Evolutionary conservation across 2,113 vertebrate genomes (phyloP).

Genomic region (Pionites leucogaster): DNA sequence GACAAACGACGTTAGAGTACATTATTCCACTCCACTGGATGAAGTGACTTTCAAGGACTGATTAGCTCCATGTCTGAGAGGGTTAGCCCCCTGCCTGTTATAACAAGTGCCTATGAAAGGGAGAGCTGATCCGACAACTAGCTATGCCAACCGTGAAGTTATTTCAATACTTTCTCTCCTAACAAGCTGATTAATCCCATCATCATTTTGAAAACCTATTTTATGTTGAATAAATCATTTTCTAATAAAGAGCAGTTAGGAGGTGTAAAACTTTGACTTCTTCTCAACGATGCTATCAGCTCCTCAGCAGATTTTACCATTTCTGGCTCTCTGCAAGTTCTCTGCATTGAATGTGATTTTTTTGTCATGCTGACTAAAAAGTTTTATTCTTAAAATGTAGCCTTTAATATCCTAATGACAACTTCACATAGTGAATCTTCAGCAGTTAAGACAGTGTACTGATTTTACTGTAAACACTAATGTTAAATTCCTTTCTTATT

Average conservation of each 20-base stretch:
- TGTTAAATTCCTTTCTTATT: not conserved
- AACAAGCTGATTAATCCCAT: constrained; percentile 67
- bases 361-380: not conserved
- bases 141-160: constrained; percentile 65
- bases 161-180: constrained; percentile 64
- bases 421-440: not conserved
- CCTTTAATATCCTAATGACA: not conserved
- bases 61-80: constrained; percentile 73
- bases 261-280: constrained; percentile 61
- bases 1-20: constrained; percentile 44
- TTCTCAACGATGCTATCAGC: not conserved
- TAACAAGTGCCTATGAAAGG: constrained; percentile 69
- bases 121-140: constrained; percentile 63
- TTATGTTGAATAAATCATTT: constrained; percentile 54
- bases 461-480: not conserved
- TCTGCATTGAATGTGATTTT: not conserved
- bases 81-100: constrained; percentile 70
- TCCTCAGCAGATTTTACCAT: not conserved
- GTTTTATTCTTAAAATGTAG: not conserved
- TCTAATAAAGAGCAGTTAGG: constrained; percentile 57
- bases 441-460: not conserved
- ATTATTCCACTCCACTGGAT: constrained; percentile 65
- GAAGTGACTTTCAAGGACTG: constrained; percentile 70
- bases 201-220: constrained; percentile 52
- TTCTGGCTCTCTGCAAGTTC: not conserved